Evolutionary conservation across 2,888 invertebrate species (phyloP).

Genomic region (Ennomos fuscantarius): DNA sequence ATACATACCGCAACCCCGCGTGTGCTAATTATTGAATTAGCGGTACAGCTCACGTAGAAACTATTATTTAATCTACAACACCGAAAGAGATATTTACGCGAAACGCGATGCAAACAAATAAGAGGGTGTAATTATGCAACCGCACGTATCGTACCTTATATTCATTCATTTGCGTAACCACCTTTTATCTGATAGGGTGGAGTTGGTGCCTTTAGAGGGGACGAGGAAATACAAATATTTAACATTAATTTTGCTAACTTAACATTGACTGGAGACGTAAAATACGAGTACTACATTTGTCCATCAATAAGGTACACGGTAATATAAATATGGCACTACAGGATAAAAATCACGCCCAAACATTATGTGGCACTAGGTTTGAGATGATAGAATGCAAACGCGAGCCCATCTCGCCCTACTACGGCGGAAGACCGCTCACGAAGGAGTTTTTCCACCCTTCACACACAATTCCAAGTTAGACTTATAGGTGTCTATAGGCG

Average conservation of each 20-base stretch:
- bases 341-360: too few species aligned
- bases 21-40: constrained; percentile 39
- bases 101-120: constrained; percentile 46
- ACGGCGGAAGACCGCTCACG: too few species aligned
- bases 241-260: neutral
- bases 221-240: neutral
- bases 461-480: too few species aligned
- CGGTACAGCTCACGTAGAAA: constrained; percentile 17
- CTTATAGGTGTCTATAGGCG: too few species aligned
- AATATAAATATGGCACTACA: too few species aligned
- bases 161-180: constrained; percentile 60
- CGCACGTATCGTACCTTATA: constrained; percentile 48
- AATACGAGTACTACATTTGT: too few species aligned
- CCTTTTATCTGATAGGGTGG: constrained; percentile 22
- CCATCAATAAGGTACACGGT: too few species aligned
- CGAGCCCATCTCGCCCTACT: too few species aligned
- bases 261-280: too few species aligned
- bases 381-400: too few species aligned
- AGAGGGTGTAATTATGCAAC: constrained; percentile 52
- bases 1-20: constrained; percentile 11
- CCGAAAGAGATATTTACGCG: constrained; percentile 33
- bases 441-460: too few species aligned
- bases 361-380: too few species aligned
- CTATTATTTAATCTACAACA: neutral
- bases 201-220: neutral